Conservation (phyloP, 2,888 invertebrate genomes). For the Ellobium chinense region DNA sequence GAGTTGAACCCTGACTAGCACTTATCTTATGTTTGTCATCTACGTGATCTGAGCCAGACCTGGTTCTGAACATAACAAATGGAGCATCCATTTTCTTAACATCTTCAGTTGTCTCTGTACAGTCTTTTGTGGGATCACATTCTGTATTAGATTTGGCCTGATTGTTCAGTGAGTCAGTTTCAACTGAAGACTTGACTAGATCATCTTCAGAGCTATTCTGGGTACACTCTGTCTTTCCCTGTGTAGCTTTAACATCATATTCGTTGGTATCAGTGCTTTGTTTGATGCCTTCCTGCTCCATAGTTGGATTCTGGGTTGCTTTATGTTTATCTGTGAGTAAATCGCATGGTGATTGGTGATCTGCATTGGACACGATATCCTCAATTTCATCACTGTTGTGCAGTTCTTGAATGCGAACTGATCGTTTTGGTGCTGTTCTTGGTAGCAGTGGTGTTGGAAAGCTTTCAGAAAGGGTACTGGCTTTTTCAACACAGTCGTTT, state of each 20-base stretch:
- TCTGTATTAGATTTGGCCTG: neutral
- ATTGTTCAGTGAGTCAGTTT: neutral
- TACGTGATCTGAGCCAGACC: neutral
- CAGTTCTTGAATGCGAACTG: constrained; percentile 25
- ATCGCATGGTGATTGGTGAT: too few relatives aligned
- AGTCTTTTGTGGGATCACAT: neutral
- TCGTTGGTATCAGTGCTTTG: too few relatives aligned
- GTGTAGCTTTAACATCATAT: too few relatives aligned
- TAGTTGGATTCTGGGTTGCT: too few relatives aligned
- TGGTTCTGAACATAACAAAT: constrained; percentile 37
- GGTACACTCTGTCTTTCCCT: too few relatives aligned
- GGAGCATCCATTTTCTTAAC: constrained; percentile 13
- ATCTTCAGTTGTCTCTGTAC: too few relatives aligned
- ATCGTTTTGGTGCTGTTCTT: neutral
- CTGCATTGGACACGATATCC: too few relatives aligned
- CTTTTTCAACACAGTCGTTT: neutral
- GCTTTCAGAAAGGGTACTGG: neutral
- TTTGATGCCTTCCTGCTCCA: too few relatives aligned
- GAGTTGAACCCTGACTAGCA: constrained; percentile 3
- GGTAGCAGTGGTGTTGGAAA: neutral
- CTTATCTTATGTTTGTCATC: neutral
- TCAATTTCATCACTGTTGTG: neutral
- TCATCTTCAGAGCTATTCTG: neutral
- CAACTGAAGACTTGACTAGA: neutral
- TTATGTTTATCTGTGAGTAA: too few relatives aligned